Percentiles rank a stretch among this genome's conserved stretches.
Conservation (phyloP, 2,113 vertebrate species). For the Colinus virginianus region DNA sequence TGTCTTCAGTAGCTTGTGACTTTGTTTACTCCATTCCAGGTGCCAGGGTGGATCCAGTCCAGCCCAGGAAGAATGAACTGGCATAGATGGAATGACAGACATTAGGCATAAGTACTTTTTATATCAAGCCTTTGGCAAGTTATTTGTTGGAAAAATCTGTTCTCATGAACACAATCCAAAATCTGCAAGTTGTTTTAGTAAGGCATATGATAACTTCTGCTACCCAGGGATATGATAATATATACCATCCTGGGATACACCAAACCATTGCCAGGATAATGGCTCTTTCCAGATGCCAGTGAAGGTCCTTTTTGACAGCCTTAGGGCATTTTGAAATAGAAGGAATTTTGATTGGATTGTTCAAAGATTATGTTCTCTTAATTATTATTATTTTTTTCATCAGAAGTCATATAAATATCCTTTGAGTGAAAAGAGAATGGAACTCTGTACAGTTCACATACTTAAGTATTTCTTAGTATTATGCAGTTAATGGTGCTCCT, state of each 20-base stretch:
- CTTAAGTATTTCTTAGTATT: neutral
- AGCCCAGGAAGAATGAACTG: conserved; percentile 78
- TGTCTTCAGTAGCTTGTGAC: conserved; percentile 56
- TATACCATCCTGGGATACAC: conserved; percentile 61
- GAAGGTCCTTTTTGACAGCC: conserved; percentile 51
- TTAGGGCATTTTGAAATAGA: conserved; percentile 48
- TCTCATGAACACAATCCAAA: conserved; percentile 79
- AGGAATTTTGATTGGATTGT: neutral
- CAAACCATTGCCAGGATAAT: conserved; percentile 67
- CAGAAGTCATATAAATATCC: conserved; percentile 27
- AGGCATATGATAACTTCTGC: conserved; percentile 74
- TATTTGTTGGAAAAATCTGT: conserved; percentile 79
- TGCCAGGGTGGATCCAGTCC: conserved; percentile 76
- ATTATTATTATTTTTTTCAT: neutral
- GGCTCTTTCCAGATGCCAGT: conserved; percentile 73
- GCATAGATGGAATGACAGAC: conserved; percentile 79
- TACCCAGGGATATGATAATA: conserved; percentile 75
- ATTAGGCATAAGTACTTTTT: conserved; percentile 79
- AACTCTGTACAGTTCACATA: neutral
- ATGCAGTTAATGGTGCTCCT: neutral
- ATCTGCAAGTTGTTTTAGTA: conserved; percentile 69
- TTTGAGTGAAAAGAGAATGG: neutral
- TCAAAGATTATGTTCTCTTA: neutral
- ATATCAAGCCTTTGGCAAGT: conserved; percentile 82
- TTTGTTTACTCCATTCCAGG: conserved; percentile 69